Evolutionary conservation across 2,888 invertebrate species (phyloP).

Genomic region (Dasysyrphus tricinctus): DNA sequence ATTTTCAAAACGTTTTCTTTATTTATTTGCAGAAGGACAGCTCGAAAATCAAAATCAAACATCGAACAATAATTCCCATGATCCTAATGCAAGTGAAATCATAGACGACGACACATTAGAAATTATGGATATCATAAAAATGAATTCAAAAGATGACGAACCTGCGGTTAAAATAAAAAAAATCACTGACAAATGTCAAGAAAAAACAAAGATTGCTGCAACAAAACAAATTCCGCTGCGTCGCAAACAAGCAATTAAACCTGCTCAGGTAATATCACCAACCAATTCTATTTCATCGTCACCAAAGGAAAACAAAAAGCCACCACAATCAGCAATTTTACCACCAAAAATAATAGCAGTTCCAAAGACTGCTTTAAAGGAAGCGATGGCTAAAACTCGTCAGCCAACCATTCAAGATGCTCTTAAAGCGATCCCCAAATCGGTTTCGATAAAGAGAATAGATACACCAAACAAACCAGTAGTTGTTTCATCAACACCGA

Average conservation of each 20-base stretch:
- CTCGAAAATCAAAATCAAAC: slow-evolving; percentile 21
- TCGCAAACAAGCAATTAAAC: slow-evolving; percentile 53
- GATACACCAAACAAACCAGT: not conserved
- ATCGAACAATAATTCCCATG: not conserved
- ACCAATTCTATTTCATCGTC: slow-evolving; percentile 24
- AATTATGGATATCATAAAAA: slow-evolving; percentile 60
- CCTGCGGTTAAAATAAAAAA: slow-evolving; percentile 63
- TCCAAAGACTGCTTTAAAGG: not conserved
- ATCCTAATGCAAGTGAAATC: not conserved
- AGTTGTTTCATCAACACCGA: not conserved
- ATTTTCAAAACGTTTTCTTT: not conserved
- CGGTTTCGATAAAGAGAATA: slow-evolving; percentile 54
- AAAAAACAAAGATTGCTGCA: slow-evolving; percentile 57
- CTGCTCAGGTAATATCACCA: not conserved
- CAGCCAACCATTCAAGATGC: slow-evolving; percentile 63
- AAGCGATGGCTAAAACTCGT: slow-evolving; percentile 30
- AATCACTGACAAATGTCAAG: slow-evolving; percentile 21
- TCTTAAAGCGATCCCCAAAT: slow-evolving; percentile 40
- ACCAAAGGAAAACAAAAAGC: slow-evolving; percentile 63
- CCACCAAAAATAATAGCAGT: not conserved
- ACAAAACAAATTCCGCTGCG: slow-evolving; percentile 25
- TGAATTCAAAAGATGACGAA: slow-evolving; percentile 20
- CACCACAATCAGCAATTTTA: slow-evolving; percentile 22
- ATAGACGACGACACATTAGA: slow-evolving; percentile 48
- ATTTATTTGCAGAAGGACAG: slow-evolving; percentile 32